Conservation (phyloP, 2,888 invertebrate genomes). For the Orthonychiurus folsomi region DNA sequence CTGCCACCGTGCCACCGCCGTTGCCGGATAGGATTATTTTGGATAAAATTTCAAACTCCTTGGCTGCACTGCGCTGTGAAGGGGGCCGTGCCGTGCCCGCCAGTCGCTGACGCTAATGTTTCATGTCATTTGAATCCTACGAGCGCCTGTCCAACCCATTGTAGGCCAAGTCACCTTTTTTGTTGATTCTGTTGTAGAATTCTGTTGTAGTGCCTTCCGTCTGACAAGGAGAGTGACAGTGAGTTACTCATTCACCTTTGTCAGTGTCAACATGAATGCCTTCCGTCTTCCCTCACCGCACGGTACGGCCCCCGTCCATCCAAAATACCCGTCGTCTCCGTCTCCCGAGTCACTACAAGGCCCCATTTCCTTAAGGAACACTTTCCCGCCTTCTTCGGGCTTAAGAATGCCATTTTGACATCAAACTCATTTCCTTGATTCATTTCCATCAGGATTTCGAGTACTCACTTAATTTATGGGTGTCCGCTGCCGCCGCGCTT, state of each 20-base stretch:
- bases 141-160: background rate
- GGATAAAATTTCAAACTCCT: no score
- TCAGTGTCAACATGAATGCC: constrained; percentile 13
- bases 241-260: constrained; percentile 21
- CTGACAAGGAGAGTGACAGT: constrained; percentile 1
- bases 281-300: background rate
- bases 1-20: no score
- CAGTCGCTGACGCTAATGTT: no score
- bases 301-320: background rate
- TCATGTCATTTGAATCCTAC: background rate
- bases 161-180: background rate
- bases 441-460: no score
- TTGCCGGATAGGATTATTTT: no score
- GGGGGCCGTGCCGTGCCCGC: no score
- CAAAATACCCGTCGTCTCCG: no score
- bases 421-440: background rate
- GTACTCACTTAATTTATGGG: background rate
- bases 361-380: no score
- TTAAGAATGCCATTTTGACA: background rate
- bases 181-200: background rate
- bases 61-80: no score
- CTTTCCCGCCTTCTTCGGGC: background rate
- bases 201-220: background rate
- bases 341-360: background rate
- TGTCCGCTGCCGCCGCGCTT: background rate